These are phyloP conservation scores for Odocoileus virginianus DNA, from an alignment of 2,113 vertebrate species.

Conservation along the genomic window DNA sequence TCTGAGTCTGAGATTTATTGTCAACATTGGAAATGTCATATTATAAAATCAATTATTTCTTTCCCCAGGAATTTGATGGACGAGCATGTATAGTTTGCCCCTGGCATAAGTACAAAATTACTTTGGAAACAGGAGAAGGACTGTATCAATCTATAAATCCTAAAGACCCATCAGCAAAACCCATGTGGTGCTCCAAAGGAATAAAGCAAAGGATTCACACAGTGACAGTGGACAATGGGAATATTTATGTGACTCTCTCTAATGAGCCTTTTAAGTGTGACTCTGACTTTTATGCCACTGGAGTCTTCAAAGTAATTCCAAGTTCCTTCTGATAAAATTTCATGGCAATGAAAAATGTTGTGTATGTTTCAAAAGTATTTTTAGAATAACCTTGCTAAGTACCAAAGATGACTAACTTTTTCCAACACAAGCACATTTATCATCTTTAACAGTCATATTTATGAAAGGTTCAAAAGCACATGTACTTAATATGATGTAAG, in stretches of 20 bases:
- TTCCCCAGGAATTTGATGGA: conserved; percentile 86
- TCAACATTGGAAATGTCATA: not conserved
- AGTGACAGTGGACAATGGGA: conserved; percentile 83
- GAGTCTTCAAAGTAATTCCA: conserved; percentile 82
- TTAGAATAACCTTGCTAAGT: not conserved
- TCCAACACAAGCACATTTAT: not conserved
- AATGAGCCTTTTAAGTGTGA: conserved; percentile 78
- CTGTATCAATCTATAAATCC: conserved; percentile 86
- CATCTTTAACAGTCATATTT: conserved; percentile 8
- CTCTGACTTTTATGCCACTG: conserved; percentile 92
- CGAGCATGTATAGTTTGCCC: conserved; percentile 92
- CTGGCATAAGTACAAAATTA: conserved; percentile 94
- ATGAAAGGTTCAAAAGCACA: not conserved
- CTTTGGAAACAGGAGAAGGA: conserved; percentile 89
- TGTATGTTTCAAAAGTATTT: conserved; percentile 36
- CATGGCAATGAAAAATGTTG: not conserved
- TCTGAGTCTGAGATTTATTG: not conserved
- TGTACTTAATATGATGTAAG: not conserved
- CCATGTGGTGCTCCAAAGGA: conserved; percentile 90
- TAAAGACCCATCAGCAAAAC: conserved; percentile 74
- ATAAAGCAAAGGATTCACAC: conserved; percentile 90
- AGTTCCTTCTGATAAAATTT: conserved; percentile 59
- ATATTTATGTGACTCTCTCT: conserved; percentile 88
- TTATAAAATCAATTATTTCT: conserved; percentile 34
- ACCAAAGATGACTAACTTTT: conserved; percentile 21